Base-by-base conservation (phyloP, 92 coral and sea anemone species). In the Epizoanthus fatuus region DNA sequence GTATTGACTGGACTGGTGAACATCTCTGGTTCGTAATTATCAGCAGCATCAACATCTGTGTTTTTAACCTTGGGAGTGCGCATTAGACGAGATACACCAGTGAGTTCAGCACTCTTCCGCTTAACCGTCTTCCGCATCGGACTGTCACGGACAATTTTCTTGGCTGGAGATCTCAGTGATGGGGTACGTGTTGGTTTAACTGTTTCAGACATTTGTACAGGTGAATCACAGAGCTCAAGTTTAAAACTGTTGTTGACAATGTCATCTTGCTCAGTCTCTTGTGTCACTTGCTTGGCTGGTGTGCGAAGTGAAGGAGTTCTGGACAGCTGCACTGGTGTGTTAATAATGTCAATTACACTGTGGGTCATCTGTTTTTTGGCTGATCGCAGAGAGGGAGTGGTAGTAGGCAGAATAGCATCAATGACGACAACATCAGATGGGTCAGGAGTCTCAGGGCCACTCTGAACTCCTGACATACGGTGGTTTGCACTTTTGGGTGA, bases 241-340 rank as follows among this genome's bases (percentile, higher is more conserved):
- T 38, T 83, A 56, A 84, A 75, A 35, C 75, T 82, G 69, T 45
- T 57, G 45, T 73, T 73, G 55, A 39, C 68, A 49, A 9, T 47
- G 35, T 19, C 58, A 12, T 69, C 80, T 42, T 62, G 63, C 4
- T 73, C 57, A 20, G 16, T 49, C 32, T 52, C 53, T 35, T 22
- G 74, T 22, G 40, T 68, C 57, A 58, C 56, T n/a, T 67, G 85
- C 8, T 35, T 69, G 1, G 71, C 45, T 0, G 84, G 69, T 2
- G 87, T 72, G 49, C 93, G 92, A 42, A 93, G 83, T 7, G 96
- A 93, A 17, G 94, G 96, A 11, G 98, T 93, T 59, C 86, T 85
- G 12, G 49, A 39, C 5, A 94, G 91, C 66, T 85, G 74, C 42
- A 77, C 45, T 16, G 96, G 53, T 19, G 85, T 60, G 72, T 35